phyloP scores from a whole-genome alignment of 2,113 vertebrate species.

The Anhinga rufa region DNA sequence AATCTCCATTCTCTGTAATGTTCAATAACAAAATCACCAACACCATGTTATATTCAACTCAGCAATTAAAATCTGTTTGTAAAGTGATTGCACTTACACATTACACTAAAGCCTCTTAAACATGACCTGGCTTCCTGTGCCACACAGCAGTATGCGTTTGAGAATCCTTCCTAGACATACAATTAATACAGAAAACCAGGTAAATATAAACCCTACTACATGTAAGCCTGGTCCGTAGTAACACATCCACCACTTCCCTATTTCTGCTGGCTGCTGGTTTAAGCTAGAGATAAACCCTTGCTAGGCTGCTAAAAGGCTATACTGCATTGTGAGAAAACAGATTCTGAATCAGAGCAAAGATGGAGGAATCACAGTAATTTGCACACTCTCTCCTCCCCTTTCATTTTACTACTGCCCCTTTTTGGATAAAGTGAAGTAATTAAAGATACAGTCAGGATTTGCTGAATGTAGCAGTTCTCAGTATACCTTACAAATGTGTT shows the following conservation, averaged over 20 bases:
- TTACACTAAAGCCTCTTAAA: background rate
- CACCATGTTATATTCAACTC: background rate
- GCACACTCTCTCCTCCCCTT: background rate
- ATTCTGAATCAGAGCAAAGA: background rate
- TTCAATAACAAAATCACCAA: background rate
- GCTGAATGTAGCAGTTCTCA: background rate
- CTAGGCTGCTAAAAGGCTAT: background rate
- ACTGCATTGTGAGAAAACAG: background rate
- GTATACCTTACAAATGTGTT: background rate
- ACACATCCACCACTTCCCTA: background rate
- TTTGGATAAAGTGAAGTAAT: background rate
- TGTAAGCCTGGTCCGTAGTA: background rate
- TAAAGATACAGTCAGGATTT: background rate
- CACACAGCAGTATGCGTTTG: background rate
- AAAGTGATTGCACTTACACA: background rate
- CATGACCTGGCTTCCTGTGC: background rate
- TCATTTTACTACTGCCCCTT: background rate
- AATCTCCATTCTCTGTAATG: background rate
- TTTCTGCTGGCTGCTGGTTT: background rate
- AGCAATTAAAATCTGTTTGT: background rate
- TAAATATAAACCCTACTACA: background rate
- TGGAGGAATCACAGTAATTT: background rate
- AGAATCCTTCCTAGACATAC: background rate
- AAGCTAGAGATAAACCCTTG: background rate
- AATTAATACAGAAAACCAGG: background rate